phyloP scores from a whole-genome alignment of 2,888 invertebrate genomes.

The Carpatolechia fugitivella region DNA sequence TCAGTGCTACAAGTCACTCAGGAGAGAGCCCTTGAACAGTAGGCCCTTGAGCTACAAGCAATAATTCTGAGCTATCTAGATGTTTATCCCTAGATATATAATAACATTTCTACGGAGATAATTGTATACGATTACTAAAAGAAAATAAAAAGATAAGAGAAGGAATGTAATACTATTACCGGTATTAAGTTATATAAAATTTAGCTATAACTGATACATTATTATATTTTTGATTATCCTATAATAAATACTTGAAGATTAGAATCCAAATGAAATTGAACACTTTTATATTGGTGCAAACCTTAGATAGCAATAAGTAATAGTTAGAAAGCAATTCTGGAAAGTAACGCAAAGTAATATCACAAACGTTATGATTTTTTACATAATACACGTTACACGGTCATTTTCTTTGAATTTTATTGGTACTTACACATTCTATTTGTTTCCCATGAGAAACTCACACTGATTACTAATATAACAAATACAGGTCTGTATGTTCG shows the following conservation, averaged over 20 bases:
- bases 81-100: conserved; percentile 10
- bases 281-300: not conserved
- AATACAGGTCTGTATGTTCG: no score
- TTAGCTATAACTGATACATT: no score
- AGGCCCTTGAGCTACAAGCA: conserved; percentile 28
- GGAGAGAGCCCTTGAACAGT: conserved; percentile 7
- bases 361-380: not conserved
- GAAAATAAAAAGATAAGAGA: not conserved
- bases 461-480: not conserved
- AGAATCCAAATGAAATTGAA: no score
- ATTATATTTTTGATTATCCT: no score
- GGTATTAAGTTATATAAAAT: no score
- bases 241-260: no score
- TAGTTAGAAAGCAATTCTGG: not conserved
- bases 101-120: conserved; percentile 16
- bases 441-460: not conserved
- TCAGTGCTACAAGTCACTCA: conserved; percentile 18
- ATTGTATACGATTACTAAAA: conserved; percentile 17
- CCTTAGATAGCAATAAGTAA: not conserved
- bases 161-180: not conserved
- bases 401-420: no score
- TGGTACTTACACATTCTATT: not conserved
- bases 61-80: conserved; percentile 32
- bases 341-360: not conserved
- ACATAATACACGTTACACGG: not conserved